A percentile compares a stretch with the other conserved stretches of the same genome.
Evolutionary conservation across 2,888 invertebrate species (phyloP).

Genomic region (Hydrotaea diabolus): DNA sequence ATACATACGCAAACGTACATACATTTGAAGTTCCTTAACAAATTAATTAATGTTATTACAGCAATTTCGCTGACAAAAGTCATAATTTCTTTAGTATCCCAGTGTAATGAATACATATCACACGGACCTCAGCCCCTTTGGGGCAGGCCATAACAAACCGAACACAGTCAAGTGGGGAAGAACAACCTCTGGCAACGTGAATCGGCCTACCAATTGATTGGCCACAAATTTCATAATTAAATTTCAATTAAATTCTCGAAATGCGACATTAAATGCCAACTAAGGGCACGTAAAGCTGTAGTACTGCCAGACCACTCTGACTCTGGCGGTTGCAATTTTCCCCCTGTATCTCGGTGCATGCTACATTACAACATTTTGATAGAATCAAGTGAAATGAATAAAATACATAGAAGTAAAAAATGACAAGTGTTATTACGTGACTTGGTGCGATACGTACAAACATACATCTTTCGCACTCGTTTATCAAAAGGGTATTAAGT

Average conservation of each 20-base stretch:
- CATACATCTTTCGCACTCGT: too few relatives aligned
- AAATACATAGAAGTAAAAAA: not conserved
- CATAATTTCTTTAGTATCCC: not conserved
- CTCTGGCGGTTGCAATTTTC: constrained; percentile 1
- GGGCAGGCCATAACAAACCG: too few relatives aligned
- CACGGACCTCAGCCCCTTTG: not conserved
- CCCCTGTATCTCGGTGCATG: too few relatives aligned
- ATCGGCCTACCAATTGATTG: too few relatives aligned
- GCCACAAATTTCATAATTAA: constrained; percentile 3
- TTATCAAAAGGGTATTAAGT: too few relatives aligned
- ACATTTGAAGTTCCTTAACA: not conserved
- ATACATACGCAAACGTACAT: not conserved
- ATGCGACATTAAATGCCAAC: not conserved
- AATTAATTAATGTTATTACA: constrained; percentile 26
- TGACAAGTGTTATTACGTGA: constrained; percentile 25
- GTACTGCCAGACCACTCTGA: not conserved
- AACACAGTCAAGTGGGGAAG: too few relatives aligned
- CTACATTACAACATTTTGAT: too few relatives aligned
- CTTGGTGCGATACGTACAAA: not conserved
- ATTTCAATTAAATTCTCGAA: not conserved
- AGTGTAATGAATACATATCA: not conserved
- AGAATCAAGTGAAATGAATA: constrained; percentile 3
- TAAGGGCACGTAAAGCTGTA: not conserved
- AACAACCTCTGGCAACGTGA: too few relatives aligned
- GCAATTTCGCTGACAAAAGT: not conserved